Base-by-base conservation (phyloP, 2,888 invertebrate genomes). In the Aphidoletes aphidimyza region DNA sequence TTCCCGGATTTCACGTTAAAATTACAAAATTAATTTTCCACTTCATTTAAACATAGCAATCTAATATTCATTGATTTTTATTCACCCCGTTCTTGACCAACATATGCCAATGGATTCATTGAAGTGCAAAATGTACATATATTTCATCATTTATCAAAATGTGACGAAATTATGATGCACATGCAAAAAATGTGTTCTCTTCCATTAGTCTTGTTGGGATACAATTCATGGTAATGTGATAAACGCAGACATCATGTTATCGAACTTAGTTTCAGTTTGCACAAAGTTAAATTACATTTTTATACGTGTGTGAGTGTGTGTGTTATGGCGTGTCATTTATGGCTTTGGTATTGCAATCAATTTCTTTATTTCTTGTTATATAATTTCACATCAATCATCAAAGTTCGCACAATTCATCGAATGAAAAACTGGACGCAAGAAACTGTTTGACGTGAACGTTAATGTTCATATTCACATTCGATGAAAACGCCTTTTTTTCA, bases 251-350 rank as follows among this genome's bases (percentile, higher is more conserved):
- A 22, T 54, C 26, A 26, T 69, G 69, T 69, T 30, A 1, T 69
- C n/a, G 11, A 69, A 14, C n/a, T 47, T 54, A 22, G 54, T 69
- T 69, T 69, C 30, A 69, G 69, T 69, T 69, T 69, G 26, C n/a
- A 69, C 34, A 69, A 69, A 69, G 69, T 69, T 69, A 69, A 69
- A 69, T 69, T 34, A 69, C 69, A 30, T 69, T 69, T 6, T 69
- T 69, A 14, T 30, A 5, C 47, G 8, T 47, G 8, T 47, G n/a
- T 54, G 2, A 54, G n/a, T 5, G 22, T 22, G 6, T n/a, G 54
- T 54, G 3, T 2, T 0, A 30, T 69, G 14, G 54, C 22, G 5
- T 54, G 54, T 26, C 54, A 54, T 54, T 54, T 19, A 49, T 49
- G 49, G 3, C n/a, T 49, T 54, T 22, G 26, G 26, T 17, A 26